Percentiles rank a stretch among this genome's conserved stretches.
These are phyloP conservation scores for Margarornis squamiger DNA, from an alignment of 2,797 vertebrate species.

Conservation along the genomic window DNA sequence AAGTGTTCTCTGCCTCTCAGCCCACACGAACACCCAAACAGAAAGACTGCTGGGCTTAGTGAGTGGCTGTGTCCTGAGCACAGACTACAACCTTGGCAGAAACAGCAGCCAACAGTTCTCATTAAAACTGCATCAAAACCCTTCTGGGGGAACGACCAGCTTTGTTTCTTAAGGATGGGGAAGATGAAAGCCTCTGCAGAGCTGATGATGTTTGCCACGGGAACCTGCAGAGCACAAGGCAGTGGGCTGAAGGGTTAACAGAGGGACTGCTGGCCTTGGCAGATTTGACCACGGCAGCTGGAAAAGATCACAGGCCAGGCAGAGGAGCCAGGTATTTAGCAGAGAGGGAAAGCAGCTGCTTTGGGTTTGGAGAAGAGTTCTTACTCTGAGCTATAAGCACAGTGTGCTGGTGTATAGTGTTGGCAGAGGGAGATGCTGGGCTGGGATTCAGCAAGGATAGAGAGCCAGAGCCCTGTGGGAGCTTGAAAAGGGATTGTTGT, in stretches of 20 bases:
- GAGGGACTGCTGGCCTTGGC: not conserved
- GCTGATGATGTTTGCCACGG: accelerated
- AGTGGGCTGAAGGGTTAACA: not conserved
- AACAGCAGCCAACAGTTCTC: not conserved
- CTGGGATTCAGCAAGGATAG: not conserved
- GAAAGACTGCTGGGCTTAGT: not conserved
- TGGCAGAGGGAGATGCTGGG: not conserved
- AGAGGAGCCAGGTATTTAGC: not conserved
- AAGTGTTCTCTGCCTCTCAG: not conserved
- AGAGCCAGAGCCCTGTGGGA: not conserved
- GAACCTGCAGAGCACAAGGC: not conserved
- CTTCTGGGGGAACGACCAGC: not conserved
- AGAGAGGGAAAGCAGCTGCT: not conserved
- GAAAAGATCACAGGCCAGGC: not conserved
- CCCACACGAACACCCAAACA: not conserved
- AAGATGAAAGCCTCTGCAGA: not conserved
- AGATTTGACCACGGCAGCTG: not conserved
- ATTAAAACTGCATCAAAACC: not conserved
- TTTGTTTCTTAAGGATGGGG: not conserved
- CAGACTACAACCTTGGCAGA: not conserved
- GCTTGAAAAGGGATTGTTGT: not conserved
- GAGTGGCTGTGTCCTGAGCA: accelerated
- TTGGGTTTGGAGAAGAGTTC: not conserved
- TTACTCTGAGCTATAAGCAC: not conserved
- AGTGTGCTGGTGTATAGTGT: accelerated